Evolutionary conservation across 1,140 invertebrate species (phyloP).

Genomic region (Zaprionus vittiger): DNA sequence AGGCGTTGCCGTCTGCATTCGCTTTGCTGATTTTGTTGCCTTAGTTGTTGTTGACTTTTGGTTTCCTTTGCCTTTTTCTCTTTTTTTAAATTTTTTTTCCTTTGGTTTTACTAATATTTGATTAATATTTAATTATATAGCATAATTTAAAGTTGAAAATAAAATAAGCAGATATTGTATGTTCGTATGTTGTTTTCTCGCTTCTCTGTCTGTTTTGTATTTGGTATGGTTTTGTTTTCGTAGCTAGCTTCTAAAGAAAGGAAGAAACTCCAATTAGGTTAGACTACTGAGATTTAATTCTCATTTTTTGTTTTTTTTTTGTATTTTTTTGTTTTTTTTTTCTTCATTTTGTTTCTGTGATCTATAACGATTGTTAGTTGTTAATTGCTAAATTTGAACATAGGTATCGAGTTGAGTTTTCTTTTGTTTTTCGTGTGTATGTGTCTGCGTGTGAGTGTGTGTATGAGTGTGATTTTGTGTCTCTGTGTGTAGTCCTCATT

Average conservation of each 20-base stretch:
- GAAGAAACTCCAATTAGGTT: slow-evolving; percentile 82
- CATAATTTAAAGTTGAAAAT: slow-evolving; percentile 78
- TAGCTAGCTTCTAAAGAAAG: slow-evolving; percentile 80
- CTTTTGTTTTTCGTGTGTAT: slow-evolving; percentile 33
- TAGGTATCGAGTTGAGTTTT: slow-evolving; percentile 79
- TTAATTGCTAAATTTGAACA: slow-evolving; percentile 81
- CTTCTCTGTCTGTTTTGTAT: slow-evolving; percentile 53
- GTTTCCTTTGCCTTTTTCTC: slow-evolving; percentile 15
- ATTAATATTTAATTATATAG: slow-evolving; percentile 78
- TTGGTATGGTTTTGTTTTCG: slow-evolving; percentile 47
- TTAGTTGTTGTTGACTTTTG: slow-evolving; percentile 27
- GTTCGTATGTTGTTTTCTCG: slow-evolving; percentile 56
- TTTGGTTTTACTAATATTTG: slow-evolving; percentile 67
- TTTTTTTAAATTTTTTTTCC: slow-evolving; percentile 38
- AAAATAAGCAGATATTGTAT: slow-evolving; percentile 80
- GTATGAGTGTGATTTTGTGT: slow-evolving; percentile 8
- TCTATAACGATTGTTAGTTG: slow-evolving; percentile 76
- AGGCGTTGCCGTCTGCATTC: slow-evolving; percentile 21
- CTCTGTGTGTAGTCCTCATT: slow-evolving; percentile 25
- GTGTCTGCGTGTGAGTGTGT: slow-evolving; percentile 47
- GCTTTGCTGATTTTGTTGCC: slow-evolving; percentile 36
- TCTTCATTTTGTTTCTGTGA: slow-evolving; percentile 51
- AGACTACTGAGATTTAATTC: slow-evolving; percentile 77
- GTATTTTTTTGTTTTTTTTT: slow-evolving; percentile 31
- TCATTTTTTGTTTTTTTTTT: slow-evolving; percentile 51